Conservation (phyloP, 1,140 invertebrate genomes). For the Tetramorium alpestre region DNA sequence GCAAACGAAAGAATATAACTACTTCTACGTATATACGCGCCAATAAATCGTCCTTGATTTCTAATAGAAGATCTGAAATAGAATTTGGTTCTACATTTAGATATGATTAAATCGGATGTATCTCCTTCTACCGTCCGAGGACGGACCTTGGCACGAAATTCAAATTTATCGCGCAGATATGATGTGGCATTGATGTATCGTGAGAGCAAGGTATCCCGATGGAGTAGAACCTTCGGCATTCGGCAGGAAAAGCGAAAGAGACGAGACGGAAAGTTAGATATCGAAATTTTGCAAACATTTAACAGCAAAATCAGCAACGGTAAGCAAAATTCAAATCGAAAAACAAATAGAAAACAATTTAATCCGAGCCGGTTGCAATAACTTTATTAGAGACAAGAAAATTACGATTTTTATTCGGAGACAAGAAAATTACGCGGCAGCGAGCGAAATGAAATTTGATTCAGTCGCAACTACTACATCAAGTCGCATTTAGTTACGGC, state of each 20-base stretch:
- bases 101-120: conserved; percentile 32
- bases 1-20: background rate
- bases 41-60: conserved; percentile 18
- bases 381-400: conserved; percentile 1
- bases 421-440: background rate
- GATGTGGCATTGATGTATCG: background rate
- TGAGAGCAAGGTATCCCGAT: background rate
- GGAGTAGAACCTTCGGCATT: background rate
- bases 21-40: background rate
- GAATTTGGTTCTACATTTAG: conserved; percentile 19
- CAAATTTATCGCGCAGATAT: background rate
- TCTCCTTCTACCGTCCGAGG: conserved; percentile 7
- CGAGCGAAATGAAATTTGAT: conserved; percentile 3
- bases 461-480: background rate
- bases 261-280: background rate
- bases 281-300: background rate
- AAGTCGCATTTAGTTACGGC: background rate
- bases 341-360: background rate
- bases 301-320: background rate
- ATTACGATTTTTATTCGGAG: background rate
- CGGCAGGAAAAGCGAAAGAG: background rate
- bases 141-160: conserved; percentile 31
- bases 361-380: background rate
- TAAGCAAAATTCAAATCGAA: no score
- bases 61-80: background rate